Evolutionary conservation across 1,140 invertebrate species (phyloP), one percentile per base, ranked within the genome.

Genomic region (Brachionus calyciflorus): DNA sequence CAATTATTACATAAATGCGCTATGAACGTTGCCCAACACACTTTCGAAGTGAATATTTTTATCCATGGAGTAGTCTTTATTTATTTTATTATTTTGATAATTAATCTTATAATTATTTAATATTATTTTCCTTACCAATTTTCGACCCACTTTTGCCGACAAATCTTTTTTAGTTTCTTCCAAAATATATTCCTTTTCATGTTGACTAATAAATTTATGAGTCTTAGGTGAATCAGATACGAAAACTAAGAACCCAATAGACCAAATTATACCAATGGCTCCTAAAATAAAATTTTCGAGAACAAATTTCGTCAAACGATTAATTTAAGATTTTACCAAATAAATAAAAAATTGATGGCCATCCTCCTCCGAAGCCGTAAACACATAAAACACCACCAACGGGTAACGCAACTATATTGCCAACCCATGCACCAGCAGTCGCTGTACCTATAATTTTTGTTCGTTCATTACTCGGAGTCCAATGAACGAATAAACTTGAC

Each of bases 21-120:
- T n/a, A 94, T 84, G 63, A 96, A 88, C 81, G 96, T 93, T 2
- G 93, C 93, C 92, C 92, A 96, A 3, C 97, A 93, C 0, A 93
- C 91, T 0, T 87, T 80, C 0, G 93, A 94, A 0, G 88, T 89
- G 5, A 96, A 83, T 78, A 98, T 88, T 28, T 86, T 81, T 41
- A 84, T 85, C 93, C 93, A 96, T 17, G 86, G 86, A 14, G 75
- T 30, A 6, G 2, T 37, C 44, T 37, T 44, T n/a, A n/a, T n/a
- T 55, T 73, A 14, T 17, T 17, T n/a, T 48, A n/a, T 2, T 26
- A 28, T 14, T 6, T 33, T 55, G 7, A 24, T 2, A 14, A 55
- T 26, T 28, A 26, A 14, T 14, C 24, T 24, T 2, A 55, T 10
- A 28, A 0, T 28, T 28, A 12, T 12, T n/a, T 55, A 1, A 7